Percentiles rank a stretch among this genome's conserved stretches.
phyloP scores from a whole-genome alignment of 64 coral and sea anemone genomes.

The Stichodactyla helianthus region DNA sequence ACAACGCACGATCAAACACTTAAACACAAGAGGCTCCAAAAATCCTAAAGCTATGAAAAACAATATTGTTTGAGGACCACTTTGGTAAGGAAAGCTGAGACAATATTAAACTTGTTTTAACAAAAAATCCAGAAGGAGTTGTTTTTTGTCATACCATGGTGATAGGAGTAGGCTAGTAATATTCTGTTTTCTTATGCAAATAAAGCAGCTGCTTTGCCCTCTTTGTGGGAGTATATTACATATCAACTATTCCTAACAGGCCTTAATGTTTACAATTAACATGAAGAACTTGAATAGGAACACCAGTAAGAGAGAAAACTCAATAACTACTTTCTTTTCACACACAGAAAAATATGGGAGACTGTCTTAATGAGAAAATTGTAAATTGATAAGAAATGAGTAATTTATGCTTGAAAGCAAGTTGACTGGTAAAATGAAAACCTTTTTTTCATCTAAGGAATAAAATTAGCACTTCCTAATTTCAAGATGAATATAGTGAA shows the following conservation, averaged over 20 bases:
- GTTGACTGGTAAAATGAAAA: neutral
- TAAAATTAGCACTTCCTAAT: conserved; percentile 12
- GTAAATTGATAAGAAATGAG: neutral
- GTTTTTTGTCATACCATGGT: conserved; percentile 18
- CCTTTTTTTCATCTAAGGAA: neutral
- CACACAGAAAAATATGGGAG: conserved; percentile 5
- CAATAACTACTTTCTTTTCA: conserved; percentile 22
- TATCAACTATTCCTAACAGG: conserved; percentile 61
- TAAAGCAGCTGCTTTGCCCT: conserved; percentile 44
- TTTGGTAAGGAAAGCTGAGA: conserved; percentile 25
- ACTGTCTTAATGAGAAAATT: conserved; percentile 11
- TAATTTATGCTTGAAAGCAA: conserved; percentile 17
- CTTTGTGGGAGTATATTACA: conserved; percentile 66
- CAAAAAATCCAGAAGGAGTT: conserved; percentile 3
- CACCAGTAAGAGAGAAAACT: conserved; percentile 23
- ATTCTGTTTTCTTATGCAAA: conserved; percentile 57
- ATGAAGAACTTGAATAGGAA: conserved; percentile 41
- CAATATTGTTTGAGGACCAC: conserved; percentile 21
- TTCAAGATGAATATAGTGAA: neutral
- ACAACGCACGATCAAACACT: conserved; percentile 7
- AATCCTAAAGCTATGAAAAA: conserved; percentile 4
- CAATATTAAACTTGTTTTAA: conserved; percentile 16
- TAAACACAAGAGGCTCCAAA: neutral
- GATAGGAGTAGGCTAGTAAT: conserved; percentile 19
- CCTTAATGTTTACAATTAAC: conserved; percentile 60